Base-by-base conservation (phyloP, 2,797 vertebrate species). In the Pagetopsis macropterus region DNA sequence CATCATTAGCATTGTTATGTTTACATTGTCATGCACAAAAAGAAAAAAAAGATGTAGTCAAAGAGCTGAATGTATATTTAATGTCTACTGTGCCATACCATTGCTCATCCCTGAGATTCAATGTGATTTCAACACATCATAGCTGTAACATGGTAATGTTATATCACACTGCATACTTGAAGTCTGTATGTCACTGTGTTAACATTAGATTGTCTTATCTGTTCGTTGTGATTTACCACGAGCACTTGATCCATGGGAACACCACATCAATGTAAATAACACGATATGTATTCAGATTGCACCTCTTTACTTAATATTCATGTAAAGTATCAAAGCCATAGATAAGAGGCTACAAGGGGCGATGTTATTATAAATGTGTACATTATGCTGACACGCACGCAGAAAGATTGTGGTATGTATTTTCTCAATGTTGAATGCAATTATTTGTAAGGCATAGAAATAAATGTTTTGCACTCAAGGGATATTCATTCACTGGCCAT, bases 381-480 rank as follows among this genome's bases (percentile, higher is more conserved):
- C 68, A 85, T 62, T 75, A 71, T 76, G 67, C 84, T 63, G 58
- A 84, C 74, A 82, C 49, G 87, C 88, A 93, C 80, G 86, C 87
- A 81, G 82, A 85, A 90, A 87, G 88, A 89, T 86, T 89, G 85
- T 89, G 69, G 78, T 90, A 85, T 80, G 78, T 90, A 89, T 92
- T 92, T 93, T 91, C 87, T 92, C 85, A 88, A 45, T 91, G 90
- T 90, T 87, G 88, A 89, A 92, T 91, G 91, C 88, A 70, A 87
- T 81, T 91, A 78, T 92, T 93, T 93, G 91, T 92, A 92, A 87
- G 70, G 88, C 90, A 89, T 89, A 90, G 71, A 91, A 92, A 93
- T 93, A 92, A 91, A 93, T 92, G 89, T 93, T 93, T 92, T 93
- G 82, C 89, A 93, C 85, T 89, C 84, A 77, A 77, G 12, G 0